Conservation (phyloP, 2,797 vertebrate genomes). For the Sebastes reedi region DNA sequence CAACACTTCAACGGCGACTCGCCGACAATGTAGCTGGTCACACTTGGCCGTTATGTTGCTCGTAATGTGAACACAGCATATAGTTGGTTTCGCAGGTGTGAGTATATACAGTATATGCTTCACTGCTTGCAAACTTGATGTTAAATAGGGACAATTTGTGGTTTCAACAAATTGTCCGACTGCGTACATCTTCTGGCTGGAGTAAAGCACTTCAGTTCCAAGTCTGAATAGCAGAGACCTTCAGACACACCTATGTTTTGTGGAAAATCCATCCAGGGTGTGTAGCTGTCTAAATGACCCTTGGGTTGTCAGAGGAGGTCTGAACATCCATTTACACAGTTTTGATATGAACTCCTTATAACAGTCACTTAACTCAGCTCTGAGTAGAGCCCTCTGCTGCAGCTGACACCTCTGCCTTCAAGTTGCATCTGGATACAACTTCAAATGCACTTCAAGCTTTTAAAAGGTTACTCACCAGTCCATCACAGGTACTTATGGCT, state of each 20-base stretch:
- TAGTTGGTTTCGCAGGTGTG: neutral
- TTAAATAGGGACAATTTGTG: neutral
- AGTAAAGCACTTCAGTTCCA: neutral
- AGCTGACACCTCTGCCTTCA: neutral
- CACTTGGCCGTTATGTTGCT: too few relatives aligned
- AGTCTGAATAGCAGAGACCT: neutral
- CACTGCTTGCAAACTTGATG: neutral
- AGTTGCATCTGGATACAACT: neutral
- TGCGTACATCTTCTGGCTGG: neutral
- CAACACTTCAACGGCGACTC: too few relatives aligned
- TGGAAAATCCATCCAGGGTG: neutral
- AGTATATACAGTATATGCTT: neutral
- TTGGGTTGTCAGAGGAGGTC: neutral
- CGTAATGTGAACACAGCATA: too few relatives aligned
- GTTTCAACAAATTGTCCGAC: neutral
- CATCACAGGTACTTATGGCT: constrained; percentile 91
- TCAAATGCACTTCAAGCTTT: neutral
- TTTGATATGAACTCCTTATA: neutral
- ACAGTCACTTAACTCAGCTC: neutral
- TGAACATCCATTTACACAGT: neutral
- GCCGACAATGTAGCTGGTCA: too few relatives aligned
- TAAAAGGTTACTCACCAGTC: constrained; percentile 88
- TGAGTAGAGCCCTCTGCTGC: neutral
- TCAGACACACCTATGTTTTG: neutral
- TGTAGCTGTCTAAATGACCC: neutral